A percentile compares a stretch with the other conserved stretches of the same genome.
phyloP scores from a whole-genome alignment of 2,888 invertebrate species.

The Andrena praecox region DNA sequence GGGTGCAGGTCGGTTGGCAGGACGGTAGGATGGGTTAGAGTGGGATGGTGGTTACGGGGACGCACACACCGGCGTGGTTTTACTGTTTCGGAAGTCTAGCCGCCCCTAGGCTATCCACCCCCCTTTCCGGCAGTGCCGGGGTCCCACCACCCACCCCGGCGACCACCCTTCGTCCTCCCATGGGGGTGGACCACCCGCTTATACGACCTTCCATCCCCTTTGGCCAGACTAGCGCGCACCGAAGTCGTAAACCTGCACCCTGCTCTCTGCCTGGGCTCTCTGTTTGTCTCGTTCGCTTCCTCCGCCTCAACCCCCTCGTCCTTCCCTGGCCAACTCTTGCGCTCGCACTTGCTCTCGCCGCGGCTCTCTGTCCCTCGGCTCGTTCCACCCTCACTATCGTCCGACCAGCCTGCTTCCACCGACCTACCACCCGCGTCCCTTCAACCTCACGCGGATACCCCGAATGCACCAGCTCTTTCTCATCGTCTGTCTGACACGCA shows the following conservation, averaged over 20 bases:
- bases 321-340: conserved; percentile 50
- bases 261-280: conserved; percentile 61
- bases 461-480: conserved; percentile 79
- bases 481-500: conserved; percentile 80
- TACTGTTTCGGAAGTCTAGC: conserved; percentile 83
- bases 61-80: conserved; percentile 78
- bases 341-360: conserved; percentile 55
- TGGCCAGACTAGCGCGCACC: conserved; percentile 79
- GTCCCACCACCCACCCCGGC: conserved; percentile 68
- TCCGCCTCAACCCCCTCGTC: conserved; percentile 36
- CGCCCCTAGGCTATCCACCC: conserved; percentile 78
- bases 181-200: conserved; percentile 73
- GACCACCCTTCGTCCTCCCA: conserved; percentile 66
- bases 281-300: conserved; percentile 53
- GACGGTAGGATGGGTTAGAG: conserved; percentile 61
- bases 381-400: conserved; percentile 61
- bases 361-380: conserved; percentile 51
- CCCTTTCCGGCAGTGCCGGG: conserved; percentile 68
- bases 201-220: conserved; percentile 81
- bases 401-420: conserved; percentile 69
- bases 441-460: conserved; percentile 72
- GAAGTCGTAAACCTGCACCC: conserved; percentile 79
- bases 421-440: conserved; percentile 60
- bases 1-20: conserved; percentile 60
- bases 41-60: conserved; percentile 73